Base-by-base conservation (phyloP, 2,888 invertebrate genomes). In the Lathronympha strigana region DNA sequence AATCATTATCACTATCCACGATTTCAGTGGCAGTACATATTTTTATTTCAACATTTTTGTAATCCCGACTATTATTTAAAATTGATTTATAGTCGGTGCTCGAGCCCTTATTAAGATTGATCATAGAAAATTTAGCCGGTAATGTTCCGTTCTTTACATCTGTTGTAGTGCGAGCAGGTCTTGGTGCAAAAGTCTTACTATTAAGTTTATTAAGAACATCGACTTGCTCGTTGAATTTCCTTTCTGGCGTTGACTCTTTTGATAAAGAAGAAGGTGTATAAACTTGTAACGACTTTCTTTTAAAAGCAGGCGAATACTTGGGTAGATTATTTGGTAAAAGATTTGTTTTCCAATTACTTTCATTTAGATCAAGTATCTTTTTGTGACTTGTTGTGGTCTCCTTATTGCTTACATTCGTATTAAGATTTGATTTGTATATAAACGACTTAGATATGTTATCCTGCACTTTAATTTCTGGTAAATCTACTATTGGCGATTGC, bases 1-100 rank as follows among this genome's bases (percentile, higher is more conserved):
- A 97, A 84, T 97, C 97, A 76, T 96, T 97, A 82, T 97, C 97
- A 76, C 96, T 96, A 73, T 96, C 96, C 72, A 95, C 94, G 75
- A 91, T 88, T 77, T 84, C 93, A 38, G 90, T 90, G 36, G 87
- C 79, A 15, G 92, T 91, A 64, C 90, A 90, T 70, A 90, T 84
- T 80, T 90, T 91, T 50, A 90, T 84, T 75, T 91, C 92, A 43
- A 90, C 76, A 69, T 90, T 90, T 77, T 88, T 90, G 66, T 83
- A 90, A 69, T 90, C 87, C 51, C 84, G 80, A 61, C 74, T 72
- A 71, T 84, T 80, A 72, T 80, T 86, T 49, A 86, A 72, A 66
- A 79, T 76, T 61, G 81, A 83, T 72, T 86, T 90, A 63, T 80
- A 80, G 55, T 84, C 83, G 69, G 86, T 86, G 68, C 81, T 86